phyloP scores from a whole-genome alignment of 2,888 invertebrate species.

The Macaria liturata region DNA sequence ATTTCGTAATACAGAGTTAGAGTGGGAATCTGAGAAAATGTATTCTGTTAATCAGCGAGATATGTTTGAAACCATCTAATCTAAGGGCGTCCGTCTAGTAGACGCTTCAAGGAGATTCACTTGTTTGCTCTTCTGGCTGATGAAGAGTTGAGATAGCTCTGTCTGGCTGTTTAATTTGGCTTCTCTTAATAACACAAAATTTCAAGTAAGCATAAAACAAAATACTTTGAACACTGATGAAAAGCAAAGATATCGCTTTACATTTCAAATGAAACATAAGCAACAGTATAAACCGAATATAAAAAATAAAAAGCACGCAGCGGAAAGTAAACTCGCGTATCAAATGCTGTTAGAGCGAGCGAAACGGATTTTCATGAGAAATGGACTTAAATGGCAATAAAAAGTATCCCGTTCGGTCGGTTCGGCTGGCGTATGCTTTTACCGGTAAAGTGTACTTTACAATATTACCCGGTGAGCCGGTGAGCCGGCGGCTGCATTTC shows the following conservation, averaged over 20 bases:
- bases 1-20: slow-evolving; percentile 7
- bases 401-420: slow-evolving; percentile 37
- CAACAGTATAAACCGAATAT: too few relatives aligned
- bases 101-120: slow-evolving; percentile 20
- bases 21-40: slow-evolving; percentile 9
- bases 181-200: background rate
- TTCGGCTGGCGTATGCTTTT: slow-evolving; percentile 43
- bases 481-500: slow-evolving; percentile 56
- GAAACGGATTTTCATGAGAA: slow-evolving; percentile 36
- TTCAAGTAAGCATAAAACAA: too few relatives aligned
- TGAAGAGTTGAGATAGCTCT: slow-evolving; percentile 14
- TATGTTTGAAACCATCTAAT: slow-evolving; percentile 18
- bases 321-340: slow-evolving; percentile 25
- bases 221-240: too few relatives aligned
- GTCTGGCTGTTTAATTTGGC: slow-evolving; percentile 15
- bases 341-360: slow-evolving; percentile 29
- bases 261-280: too few relatives aligned
- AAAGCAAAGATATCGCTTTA: too few relatives aligned
- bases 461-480: slow-evolving; percentile 48
- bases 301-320: slow-evolving; percentile 14
- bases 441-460: slow-evolving; percentile 54
- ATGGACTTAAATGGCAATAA: slow-evolving; percentile 40
- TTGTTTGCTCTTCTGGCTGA: slow-evolving; percentile 21
- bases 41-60: slow-evolving; percentile 18
- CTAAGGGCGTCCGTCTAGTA: slow-evolving; percentile 19